Conservation (phyloP, 2,797 vertebrate genomes). For the Antennarius maculatus region DNA sequence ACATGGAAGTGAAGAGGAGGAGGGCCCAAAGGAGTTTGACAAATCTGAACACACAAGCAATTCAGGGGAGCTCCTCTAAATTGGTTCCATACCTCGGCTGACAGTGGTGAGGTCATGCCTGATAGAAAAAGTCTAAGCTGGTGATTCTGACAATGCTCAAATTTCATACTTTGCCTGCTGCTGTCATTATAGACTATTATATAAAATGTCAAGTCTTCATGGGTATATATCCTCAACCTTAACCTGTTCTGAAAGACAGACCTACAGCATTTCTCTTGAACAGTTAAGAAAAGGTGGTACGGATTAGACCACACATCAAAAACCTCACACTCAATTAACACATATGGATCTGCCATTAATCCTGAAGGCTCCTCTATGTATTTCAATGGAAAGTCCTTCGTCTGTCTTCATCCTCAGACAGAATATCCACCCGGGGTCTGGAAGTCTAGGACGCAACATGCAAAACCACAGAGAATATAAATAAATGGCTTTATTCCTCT, state of each 20-base stretch:
- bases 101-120: constrained; percentile 77
- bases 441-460: constrained; percentile 81
- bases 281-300: background rate
- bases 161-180: constrained; percentile 60
- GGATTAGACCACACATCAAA: constrained; percentile 58
- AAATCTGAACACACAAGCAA: constrained; percentile 67
- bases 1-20: constrained; percentile 65
- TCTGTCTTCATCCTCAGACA: constrained; percentile 78
- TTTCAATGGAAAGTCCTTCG: constrained; percentile 75
- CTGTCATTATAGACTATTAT: constrained; percentile 60
- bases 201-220: constrained; percentile 37
- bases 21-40: constrained; percentile 71
- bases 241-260: constrained; percentile 54
- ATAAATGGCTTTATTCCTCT: constrained; percentile 82
- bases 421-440: constrained; percentile 82
- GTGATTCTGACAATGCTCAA: constrained; percentile 53
- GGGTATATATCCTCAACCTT: constrained; percentile 40
- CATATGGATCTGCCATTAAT: constrained; percentile 79
- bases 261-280: constrained; percentile 42
- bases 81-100: constrained; percentile 79
- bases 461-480: constrained; percentile 83
- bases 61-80: constrained; percentile 73
- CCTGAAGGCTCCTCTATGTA: constrained; percentile 63
- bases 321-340: constrained; percentile 72
- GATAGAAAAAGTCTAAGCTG: constrained; percentile 41